Evolutionary conservation across 2,888 invertebrate genomes (phyloP), one percentile per base, ranked within the genome.

Genomic region (Tenthredo notha): DNA sequence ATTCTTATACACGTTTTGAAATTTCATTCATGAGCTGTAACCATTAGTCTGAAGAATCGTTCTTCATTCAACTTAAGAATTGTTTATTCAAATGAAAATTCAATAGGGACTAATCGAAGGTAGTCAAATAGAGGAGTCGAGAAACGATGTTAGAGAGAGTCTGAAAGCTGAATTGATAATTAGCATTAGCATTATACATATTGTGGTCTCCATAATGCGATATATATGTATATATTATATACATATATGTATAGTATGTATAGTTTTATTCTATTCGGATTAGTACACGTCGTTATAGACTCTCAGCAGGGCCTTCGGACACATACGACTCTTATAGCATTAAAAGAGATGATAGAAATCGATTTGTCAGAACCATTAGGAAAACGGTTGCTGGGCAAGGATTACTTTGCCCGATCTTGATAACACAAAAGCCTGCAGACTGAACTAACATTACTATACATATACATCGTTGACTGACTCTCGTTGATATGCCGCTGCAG

Each of bases 361-460:
- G 82, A 87, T 87, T 87, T 85, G 86, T 86, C 85, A 83, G 85
- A 84, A 78, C 85, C 86, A 86, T 87, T 86, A 86, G 80, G 75
- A 10, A 67, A 40, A 80, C 84, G 58, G 25, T 83, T 50, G 61
- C 40, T 2, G 18, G 33, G 75, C 10, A 77, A 67, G 67, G 65
- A 70, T 65, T 83, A 83, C 67, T 67, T 47, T 43, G 83, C 21
- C 18, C 58, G 83, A 83, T 83, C 83, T 83, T 83, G 83, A 83
- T 83, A 67, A 50, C 29, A 2, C 15, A 33, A 40, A 21, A n/a
- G n/a, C n/a, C n/a, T n/a, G 7, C 3, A 54, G 21, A 65, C n/a
- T 54, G 0, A 1, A 54, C 54, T 2, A n/a, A n/a, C 18, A 33
- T 54, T 7, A 54, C 54, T 54, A 2, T 1, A 2, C 2, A 33